A percentile compares a stretch with the other conserved stretches of the same genome.
Evolutionary conservation across 2,797 vertebrate species (phyloP).

Genomic region (Myripristis murdjan): DNA sequence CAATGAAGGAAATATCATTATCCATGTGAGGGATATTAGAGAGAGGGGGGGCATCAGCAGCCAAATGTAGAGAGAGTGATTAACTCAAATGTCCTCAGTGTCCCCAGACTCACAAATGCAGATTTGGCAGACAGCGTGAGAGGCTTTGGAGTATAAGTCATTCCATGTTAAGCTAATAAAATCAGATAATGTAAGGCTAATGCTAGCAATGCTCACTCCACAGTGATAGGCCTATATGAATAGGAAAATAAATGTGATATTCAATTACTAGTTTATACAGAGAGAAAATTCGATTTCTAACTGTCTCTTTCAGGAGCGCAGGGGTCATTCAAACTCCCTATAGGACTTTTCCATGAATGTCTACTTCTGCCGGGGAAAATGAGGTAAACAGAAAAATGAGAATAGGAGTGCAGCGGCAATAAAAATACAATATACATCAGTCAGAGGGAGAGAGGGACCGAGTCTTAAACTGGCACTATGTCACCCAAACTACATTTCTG

Average conservation of each 20-base stretch:
- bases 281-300: constrained; percentile 40
- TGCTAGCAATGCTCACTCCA: constrained; percentile 44
- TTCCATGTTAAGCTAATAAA: constrained; percentile 64
- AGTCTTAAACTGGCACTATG: constrained; percentile 80
- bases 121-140: constrained; percentile 65
- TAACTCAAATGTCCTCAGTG: constrained; percentile 79
- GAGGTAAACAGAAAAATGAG: constrained; percentile 44
- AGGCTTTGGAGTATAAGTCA: constrained; percentile 56
- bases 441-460: constrained; percentile 61
- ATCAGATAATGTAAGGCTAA: constrained; percentile 62
- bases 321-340: constrained; percentile 21
- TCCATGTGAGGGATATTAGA: constrained; percentile 62
- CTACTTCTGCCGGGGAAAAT: background rate
- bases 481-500: constrained; percentile 68
- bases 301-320: constrained; percentile 28
- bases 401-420: constrained; percentile 30
- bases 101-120: constrained; percentile 72
- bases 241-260: constrained; percentile 62
- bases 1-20: constrained; percentile 78
- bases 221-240: constrained; percentile 30
- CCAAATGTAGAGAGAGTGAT: constrained; percentile 68
- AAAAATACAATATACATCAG: constrained; percentile 82
- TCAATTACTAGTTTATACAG: constrained; percentile 61
- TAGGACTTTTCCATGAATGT: background rate
- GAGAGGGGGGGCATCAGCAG: constrained; percentile 38